Evolutionary conservation across 2,113 vertebrate species (phyloP).

Genomic region (Peucedramus taeniatus): DNA sequence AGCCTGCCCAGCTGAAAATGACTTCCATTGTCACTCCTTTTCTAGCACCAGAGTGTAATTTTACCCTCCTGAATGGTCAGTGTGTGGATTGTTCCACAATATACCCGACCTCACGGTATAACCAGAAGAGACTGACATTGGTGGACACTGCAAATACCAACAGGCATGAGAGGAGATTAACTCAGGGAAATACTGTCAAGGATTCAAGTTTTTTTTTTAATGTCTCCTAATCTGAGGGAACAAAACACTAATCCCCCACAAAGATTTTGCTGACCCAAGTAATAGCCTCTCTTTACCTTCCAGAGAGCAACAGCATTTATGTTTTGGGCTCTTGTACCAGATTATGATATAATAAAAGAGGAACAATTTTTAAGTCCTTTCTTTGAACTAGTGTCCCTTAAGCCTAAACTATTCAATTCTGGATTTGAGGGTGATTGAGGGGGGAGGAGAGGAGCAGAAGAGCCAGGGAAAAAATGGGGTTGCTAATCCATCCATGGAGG

Average conservation of each 20-base stretch:
- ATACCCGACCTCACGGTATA: neutral
- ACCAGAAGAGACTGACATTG: neutral
- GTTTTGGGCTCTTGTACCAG: neutral
- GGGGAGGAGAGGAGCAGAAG: neutral
- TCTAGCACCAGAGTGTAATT: neutral
- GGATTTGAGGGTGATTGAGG: neutral
- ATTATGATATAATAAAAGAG: conserved; percentile 24
- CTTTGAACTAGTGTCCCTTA: conserved; percentile 45
- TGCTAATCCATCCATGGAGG: neutral
- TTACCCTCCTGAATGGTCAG: neutral
- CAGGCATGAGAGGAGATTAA: neutral
- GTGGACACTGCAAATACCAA: neutral
- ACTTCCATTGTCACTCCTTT: neutral
- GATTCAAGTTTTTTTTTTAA: neutral
- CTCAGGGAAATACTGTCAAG: neutral
- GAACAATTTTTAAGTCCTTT: conserved; percentile 37
- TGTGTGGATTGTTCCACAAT: neutral
- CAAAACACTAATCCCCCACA: neutral
- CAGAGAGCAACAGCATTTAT: neutral
- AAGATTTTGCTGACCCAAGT: neutral
- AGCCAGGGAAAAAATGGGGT: neutral
- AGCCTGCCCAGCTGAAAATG: neutral
- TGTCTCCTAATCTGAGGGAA: neutral
- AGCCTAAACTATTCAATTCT: neutral
- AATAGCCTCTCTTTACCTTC: neutral